Evolutionary conservation across 2,113 vertebrate genomes (phyloP), one percentile per base, ranked within the genome.

Genomic region (Acrocephalus kingi): DNA sequence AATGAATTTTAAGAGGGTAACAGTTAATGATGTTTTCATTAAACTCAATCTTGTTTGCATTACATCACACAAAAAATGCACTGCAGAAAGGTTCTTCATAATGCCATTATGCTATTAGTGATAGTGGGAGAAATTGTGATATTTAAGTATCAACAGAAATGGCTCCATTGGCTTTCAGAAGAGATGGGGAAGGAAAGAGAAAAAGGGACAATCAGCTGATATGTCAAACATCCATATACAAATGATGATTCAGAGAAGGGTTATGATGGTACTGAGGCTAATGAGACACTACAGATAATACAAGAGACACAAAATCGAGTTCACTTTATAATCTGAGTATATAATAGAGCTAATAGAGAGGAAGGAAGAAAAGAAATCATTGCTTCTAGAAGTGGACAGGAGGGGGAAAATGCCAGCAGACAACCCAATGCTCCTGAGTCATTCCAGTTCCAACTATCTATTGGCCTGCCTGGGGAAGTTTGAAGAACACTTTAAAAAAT

Each of bases 301-400:
- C 20, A 16, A 82, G 62, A 74, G 74, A 76, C 35, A 35, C 37
- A 81, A 94, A 95, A 86, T 24, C 11, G 64, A 94, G 64, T 72
- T 93, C 64, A 39, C 49, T 96, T 92, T 89, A 94, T 58, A 91
- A 46, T 87, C 83, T 75, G 85, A 84, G 75, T 75, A 35, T 90
- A 92, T 92, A 84, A 78, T 13, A 78, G 76, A 93, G 69, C 72
- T 93, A 93, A 96, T 86, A 85, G 86, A 87, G 89, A 76, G 87
- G 87, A 87, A 90, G 69, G 64, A 88, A 69, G 61, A 92, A 95
- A 96, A 93, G 90, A 96, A 93, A 93, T 78, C 68, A 64, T 61
- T 90, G 30, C 58, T 75, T 78, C 54, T 31, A 78, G 72, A 80
- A 89, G 76, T 48, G 37, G 48, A 77, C 55, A 33, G 24, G 48